Evolutionary conservation across 2,888 invertebrate genomes (phyloP).

Genomic region (Nemapogon koenigi): DNA sequence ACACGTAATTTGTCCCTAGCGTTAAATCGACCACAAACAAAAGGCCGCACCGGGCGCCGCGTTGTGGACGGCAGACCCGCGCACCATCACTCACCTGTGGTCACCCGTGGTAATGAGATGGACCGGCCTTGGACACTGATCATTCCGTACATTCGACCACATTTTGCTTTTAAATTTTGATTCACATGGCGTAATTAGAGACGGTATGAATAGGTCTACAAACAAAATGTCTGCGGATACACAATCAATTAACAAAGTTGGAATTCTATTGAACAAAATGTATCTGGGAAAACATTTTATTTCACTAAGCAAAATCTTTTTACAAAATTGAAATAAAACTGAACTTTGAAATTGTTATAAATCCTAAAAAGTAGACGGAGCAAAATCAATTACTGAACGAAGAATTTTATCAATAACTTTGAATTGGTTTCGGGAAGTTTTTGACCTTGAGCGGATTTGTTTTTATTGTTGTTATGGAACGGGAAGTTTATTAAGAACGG

Average conservation of each 20-base stretch:
- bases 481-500: slow-evolving; percentile 6
- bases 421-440: slow-evolving; percentile 6
- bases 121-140: slow-evolving; percentile 20
- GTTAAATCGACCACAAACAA: slow-evolving; percentile 65
- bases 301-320: too few relatives aligned
- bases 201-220: too few relatives aligned
- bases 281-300: too few relatives aligned
- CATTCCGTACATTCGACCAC: not conserved
- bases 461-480: slow-evolving; percentile 5
- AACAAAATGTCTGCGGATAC: too few relatives aligned
- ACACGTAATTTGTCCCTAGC: slow-evolving; percentile 60
- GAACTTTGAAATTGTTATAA: not conserved
- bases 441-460: slow-evolving; percentile 8
- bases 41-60: slow-evolving; percentile 42
- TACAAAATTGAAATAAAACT: too few relatives aligned
- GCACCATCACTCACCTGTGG: slow-evolving; percentile 62
- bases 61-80: slow-evolving; percentile 35
- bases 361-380: not conserved
- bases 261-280: too few relatives aligned
- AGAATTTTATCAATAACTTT: slow-evolving; percentile 7
- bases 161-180: slow-evolving; percentile 5
- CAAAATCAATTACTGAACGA: slow-evolving; percentile 3
- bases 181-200: too few relatives aligned
- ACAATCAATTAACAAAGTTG: too few relatives aligned
- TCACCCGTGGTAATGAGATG: slow-evolving; percentile 62